Evolutionary conservation across 2,113 vertebrate species (phyloP).

Genomic region (Anguilla japonica): DNA sequence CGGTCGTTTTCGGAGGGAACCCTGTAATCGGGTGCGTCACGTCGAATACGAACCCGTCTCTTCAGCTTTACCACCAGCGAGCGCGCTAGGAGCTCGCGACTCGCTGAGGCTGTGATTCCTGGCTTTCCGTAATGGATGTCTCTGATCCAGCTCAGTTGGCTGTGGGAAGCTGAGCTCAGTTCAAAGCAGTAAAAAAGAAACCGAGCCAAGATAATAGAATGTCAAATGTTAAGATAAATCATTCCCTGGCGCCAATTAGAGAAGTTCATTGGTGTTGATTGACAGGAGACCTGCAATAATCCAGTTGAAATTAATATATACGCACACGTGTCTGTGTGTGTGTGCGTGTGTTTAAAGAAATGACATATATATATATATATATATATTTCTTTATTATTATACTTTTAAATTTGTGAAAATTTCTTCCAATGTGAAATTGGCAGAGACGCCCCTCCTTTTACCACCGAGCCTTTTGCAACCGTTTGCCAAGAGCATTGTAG

Average conservation of each 20-base stretch:
- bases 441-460: too few species aligned
- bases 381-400: too few species aligned
- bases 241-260: not conserved
- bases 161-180: not conserved
- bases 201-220: constrained; percentile 10
- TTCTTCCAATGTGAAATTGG: too few species aligned
- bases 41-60: constrained; percentile 35
- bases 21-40: constrained; percentile 24
- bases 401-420: too few species aligned
- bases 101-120: constrained; percentile 11
- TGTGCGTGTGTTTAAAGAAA: too few species aligned
- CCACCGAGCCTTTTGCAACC: too few species aligned
- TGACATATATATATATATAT: too few species aligned
- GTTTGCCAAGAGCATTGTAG: too few species aligned
- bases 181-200: not conserved
- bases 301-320: not conserved
- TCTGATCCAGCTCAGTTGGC: not conserved
- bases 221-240: not conserved
- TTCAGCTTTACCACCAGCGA: constrained; percentile 14
- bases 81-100: constrained; percentile 7
- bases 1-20: constrained; percentile 19
- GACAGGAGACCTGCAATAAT: not conserved
- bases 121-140: not conserved
- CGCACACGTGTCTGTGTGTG: too few species aligned
- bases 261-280: not conserved